These are phyloP conservation scores for Leucophenga montana DNA, from an alignment of 2,888 invertebrate species.

Conservation along the genomic window DNA sequence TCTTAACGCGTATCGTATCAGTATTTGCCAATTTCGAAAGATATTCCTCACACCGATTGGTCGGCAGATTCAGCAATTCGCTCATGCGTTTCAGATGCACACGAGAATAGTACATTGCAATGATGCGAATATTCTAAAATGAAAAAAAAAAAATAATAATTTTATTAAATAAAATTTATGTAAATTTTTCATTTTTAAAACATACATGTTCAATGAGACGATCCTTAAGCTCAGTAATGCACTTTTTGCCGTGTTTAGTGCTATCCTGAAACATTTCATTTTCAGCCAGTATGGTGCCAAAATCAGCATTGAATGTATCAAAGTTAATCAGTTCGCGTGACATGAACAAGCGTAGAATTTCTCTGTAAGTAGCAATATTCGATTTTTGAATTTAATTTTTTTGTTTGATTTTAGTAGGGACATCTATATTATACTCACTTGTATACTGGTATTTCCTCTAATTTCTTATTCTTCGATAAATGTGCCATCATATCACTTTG, in stretches of 20 bases:
- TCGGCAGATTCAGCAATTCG: slow-evolving; percentile 89
- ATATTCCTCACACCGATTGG: slow-evolving; percentile 94
- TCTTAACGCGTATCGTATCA: slow-evolving; percentile 93
- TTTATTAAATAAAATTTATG: no score
- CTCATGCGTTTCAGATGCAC: slow-evolving; percentile 93
- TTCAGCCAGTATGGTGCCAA: slow-evolving; percentile 85
- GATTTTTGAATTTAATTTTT: neutral
- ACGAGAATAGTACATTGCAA: slow-evolving; percentile 98
- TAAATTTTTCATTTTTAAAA: no score
- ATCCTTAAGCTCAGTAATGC: slow-evolving; percentile 94
- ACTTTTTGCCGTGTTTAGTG: slow-evolving; percentile 87
- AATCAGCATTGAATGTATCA: slow-evolving; percentile 89
- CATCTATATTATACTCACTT: slow-evolving; percentile 77
- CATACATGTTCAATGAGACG: slow-evolving; percentile 98
- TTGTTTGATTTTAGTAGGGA: no score
- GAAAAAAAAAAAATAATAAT: no score
- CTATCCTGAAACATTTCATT: slow-evolving; percentile 86
- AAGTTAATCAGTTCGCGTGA: slow-evolving; percentile 97
- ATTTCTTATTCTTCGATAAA: slow-evolving; percentile 88
- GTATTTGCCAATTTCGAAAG: slow-evolving; percentile 94
- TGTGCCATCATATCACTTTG: slow-evolving; percentile 97
- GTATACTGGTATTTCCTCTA: slow-evolving; percentile 92
- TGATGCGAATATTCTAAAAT: slow-evolving; percentile 99
- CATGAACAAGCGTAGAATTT: slow-evolving; percentile 91
- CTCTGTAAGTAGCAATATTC: slow-evolving; percentile 75